Base-by-base conservation (phyloP, 2,888 invertebrate species). In the Apamea crenata region DNA sequence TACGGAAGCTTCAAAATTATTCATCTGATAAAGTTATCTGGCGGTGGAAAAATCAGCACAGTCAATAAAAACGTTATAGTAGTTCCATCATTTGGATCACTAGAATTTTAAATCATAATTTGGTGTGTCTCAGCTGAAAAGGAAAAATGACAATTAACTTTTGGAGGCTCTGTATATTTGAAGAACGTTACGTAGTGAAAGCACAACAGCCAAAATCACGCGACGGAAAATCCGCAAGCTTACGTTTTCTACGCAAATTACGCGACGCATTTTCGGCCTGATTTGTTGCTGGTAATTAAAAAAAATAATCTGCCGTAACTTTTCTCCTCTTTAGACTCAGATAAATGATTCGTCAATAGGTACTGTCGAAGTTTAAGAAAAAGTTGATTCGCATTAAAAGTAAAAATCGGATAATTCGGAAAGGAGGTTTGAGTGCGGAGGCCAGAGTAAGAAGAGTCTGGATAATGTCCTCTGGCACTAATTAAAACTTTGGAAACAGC, bases 401-500 rank as follows among this genome's bases (percentile, higher is more conserved):
- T 92, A 91, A 91, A 82, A 93, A 93, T 93, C 92, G 92, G 92
- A 92, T 93, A 92, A 94, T 94, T 94, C 87, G 91, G 89, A 91
- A 94, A 94, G 89, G 91, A 93, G 91, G 87, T 93, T 90, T 87
- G 90, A 92, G 91, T 91, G 91, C 90, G 91, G 89, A 91, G 91
- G 92, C 93, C 92, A 94, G 91, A 94, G 93, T 93, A 93, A 91
- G 93, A 94, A 94, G 94, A 94, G 93, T 91, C 92, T 93, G 95
- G 94, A 94, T 96, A 96, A 96, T 96, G 95, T 96, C 96, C 96
- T 95, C 95, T 94, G 96, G 95, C 96, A 96, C 96, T 96, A 96
- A 96, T 96, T 96, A 96, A 96, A 96, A 96, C 96, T 96, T 96
- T 95, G 92, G 91, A 90, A 94, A 94, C 93, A 92, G 92, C 93